phyloP scores from a whole-genome alignment of 2,113 vertebrate genomes.

The Uria lomvia region DNA sequence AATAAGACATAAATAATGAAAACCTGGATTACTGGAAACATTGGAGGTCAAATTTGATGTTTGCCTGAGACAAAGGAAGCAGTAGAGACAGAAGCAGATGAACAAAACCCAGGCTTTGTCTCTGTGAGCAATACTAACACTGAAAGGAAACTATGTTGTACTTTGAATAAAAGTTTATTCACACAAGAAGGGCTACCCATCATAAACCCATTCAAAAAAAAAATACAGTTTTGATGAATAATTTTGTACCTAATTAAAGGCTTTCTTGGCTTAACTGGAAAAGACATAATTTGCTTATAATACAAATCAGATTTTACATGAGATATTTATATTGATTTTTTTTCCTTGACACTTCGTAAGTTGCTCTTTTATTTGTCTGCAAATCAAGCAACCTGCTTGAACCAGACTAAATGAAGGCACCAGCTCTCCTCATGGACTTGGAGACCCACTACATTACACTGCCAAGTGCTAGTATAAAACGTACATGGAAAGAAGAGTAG shows the following conservation, averaged over 20 bases:
- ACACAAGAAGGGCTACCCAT: neutral
- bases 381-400: neutral
- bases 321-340: neutral
- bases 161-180: neutral
- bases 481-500: fast-evolving
- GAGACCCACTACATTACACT: neutral
- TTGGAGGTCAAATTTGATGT: neutral
- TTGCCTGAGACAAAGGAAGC: neutral
- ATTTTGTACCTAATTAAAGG: neutral
- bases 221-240: neutral
- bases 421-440: neutral
- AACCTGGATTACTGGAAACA: neutral
- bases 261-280: neutral
- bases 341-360: neutral
- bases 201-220: neutral
- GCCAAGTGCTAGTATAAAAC: neutral
- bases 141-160: neutral
- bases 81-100: neutral
- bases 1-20: neutral
- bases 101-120: neutral
- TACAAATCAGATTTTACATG: neutral
- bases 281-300: neutral
- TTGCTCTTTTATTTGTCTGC: neutral
- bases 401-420: neutral
- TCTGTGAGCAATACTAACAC: neutral